Evolutionary conservation across 2,888 invertebrate species (phyloP).

Genomic region (Microchrysa polita): DNA sequence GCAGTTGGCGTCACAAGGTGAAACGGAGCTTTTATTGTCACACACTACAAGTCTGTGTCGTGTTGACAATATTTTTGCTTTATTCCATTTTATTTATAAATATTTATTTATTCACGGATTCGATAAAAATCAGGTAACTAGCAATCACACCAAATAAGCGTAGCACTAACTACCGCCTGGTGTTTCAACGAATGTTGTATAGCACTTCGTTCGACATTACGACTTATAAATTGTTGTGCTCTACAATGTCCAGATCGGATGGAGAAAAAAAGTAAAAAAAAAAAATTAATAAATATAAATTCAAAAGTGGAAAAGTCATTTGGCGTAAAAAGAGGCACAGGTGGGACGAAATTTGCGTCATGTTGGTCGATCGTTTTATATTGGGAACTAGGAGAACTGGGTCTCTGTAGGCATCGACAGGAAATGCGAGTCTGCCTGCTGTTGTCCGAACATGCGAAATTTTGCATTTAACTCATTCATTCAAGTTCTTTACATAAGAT

Average conservation of each 20-base stretch:
- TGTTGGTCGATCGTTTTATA: background rate
- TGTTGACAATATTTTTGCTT: conserved; percentile 2
- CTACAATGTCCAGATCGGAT: background rate
- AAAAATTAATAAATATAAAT: too few relatives aligned
- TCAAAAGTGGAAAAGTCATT: background rate
- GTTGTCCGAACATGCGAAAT: background rate
- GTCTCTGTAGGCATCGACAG: background rate
- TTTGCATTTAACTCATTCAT: background rate
- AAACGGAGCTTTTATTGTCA: conserved; percentile 1
- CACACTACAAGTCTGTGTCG: background rate
- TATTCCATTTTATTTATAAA: background rate
- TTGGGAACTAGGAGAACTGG: background rate
- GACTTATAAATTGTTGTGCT: background rate
- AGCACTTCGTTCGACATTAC: background rate
- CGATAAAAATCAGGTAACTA: conserved; percentile 3
- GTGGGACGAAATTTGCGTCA: conserved; percentile 1
- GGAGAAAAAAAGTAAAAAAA: background rate
- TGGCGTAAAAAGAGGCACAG: conserved; percentile 3
- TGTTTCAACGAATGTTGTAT: background rate
- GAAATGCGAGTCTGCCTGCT: background rate
- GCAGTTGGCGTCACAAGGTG: background rate
- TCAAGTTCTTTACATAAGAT: background rate
- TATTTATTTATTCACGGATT: background rate
- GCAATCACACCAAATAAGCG: background rate
- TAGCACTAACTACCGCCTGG: background rate